phyloP scores from a whole-genome alignment of 2,888 invertebrate species.

The Tenthredo mesomela region DNA sequence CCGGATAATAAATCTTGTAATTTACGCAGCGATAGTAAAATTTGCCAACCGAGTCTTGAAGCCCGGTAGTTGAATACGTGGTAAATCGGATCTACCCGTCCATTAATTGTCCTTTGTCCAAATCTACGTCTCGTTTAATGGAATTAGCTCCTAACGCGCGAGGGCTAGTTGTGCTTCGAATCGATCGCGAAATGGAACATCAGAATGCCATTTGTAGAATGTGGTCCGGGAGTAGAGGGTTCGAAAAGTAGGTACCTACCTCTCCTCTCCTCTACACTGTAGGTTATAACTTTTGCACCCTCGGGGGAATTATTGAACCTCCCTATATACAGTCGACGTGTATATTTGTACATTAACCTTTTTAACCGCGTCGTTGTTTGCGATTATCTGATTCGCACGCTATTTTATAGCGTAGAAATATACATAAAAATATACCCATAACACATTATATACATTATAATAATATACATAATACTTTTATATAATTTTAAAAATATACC shows the following conservation, averaged over 20 bases:
- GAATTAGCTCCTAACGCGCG: slow-evolving; percentile 28
- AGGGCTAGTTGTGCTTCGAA: slow-evolving; percentile 21
- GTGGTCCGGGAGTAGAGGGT: slow-evolving; percentile 22
- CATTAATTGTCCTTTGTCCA: slow-evolving; percentile 42
- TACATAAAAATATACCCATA: too few relatives aligned
- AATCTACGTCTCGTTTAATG: slow-evolving; percentile 38
- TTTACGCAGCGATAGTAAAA: not conserved
- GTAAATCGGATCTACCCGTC: slow-evolving; percentile 27
- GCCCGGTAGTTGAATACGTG: not conserved
- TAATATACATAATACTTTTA: not conserved
- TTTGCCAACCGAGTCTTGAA: slow-evolving; percentile 14
- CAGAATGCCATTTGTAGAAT: slow-evolving; percentile 48
- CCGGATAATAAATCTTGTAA: not conserved
- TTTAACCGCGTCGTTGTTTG: slow-evolving; percentile 3
- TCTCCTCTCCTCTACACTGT: slow-evolving; percentile 26
- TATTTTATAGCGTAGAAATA: not conserved
- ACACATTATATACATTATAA: not conserved
- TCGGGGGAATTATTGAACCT: slow-evolving; percentile 34
- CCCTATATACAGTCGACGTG: not conserved
- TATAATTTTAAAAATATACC: not conserved
- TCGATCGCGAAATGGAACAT: slow-evolving; percentile 45
- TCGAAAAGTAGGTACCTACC: slow-evolving; percentile 21
- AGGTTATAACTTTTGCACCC: not conserved
- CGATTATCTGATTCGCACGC: slow-evolving; percentile 1
- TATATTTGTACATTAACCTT: slow-evolving; percentile 39